These are phyloP conservation scores for Caenorhabditis sinica DNA, from an alignment of 2,888 invertebrate genomes.

Conservation along the genomic window DNA sequence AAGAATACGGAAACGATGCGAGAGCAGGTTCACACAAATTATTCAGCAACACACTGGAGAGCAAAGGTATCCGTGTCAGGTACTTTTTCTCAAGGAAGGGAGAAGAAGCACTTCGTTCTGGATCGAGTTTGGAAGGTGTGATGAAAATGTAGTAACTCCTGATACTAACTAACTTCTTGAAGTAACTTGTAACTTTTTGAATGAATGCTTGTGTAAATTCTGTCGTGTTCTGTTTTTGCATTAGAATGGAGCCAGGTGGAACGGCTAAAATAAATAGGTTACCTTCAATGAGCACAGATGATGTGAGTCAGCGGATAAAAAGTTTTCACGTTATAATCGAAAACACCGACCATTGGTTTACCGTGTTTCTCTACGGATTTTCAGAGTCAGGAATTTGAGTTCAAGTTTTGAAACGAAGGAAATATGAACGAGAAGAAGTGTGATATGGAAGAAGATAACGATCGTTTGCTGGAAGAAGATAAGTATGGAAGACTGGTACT, in stretches of 20 bases:
- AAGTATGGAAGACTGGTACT: slow-evolving; percentile 29
- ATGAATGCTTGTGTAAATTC: too few species aligned
- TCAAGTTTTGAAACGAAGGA: not conserved
- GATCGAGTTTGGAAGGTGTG: not conserved
- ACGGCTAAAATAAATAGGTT: not conserved
- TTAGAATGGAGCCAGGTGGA: too few species aligned
- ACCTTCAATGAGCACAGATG: too few species aligned
- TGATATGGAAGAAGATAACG: not conserved
- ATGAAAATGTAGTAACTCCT: too few species aligned
- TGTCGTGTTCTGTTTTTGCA: too few species aligned
- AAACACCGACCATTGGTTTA: not conserved
- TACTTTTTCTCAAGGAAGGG: slow-evolving; percentile 4
- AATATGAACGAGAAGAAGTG: not conserved
- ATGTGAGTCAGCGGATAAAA: not conserved
- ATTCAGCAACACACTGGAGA: slow-evolving; percentile 32
- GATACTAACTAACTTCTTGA: too few species aligned
- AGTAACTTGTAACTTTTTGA: too few species aligned
- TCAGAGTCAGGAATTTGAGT: not conserved
- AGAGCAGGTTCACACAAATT: slow-evolving; percentile 57
- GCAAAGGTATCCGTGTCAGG: slow-evolving; percentile 44
- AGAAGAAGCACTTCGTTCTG: not conserved
- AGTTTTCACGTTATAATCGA: not conserved
- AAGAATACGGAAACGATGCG: slow-evolving; percentile 23
- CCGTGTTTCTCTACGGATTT: not conserved
- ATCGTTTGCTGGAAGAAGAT: slow-evolving; percentile 14